Base-by-base conservation (phyloP, 2,113 vertebrate species). In the Cyanistes caeruleus region DNA sequence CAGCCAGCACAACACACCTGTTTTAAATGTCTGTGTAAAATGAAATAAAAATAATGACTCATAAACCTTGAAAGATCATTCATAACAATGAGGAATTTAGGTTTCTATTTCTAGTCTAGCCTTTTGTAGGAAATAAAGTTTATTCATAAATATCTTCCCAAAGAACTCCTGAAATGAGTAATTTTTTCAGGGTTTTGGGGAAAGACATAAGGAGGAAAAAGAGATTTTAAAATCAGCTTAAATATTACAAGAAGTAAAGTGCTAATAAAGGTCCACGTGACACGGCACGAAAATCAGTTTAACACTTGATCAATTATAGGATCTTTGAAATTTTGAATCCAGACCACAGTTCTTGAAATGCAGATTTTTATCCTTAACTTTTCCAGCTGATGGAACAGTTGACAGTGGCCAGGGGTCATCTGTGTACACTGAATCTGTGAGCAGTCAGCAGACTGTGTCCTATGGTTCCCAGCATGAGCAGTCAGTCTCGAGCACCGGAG, bases 341-440 rank as follows among this genome's bases (percentile, higher is more conserved):
- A 58, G 44, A 75, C 28, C 4, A 7, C 63, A 41, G 43, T 65
- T 90, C 8, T n/a, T 85, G 11, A 94, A 69, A 90, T 33, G 8
- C 14, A 27, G 5, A 2, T 87, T 46, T 96, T 89, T 81, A 7
- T 90, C 33, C 76, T 89, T 83, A 14, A 31, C 56, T 74, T 92
- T 60, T 95, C 39, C 91, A 99, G 99, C 98, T 76, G 99, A 99
- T 78, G 98, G 98, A 22, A 98, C 98, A 4, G 56, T 98, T 96
- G 99, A 99, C 98, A 99, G 99, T 87, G 98, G 99, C 84, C 99
- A 99, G 89, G 99, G 99, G 23, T 99, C 99, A 15, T 99, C 99
- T 2, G 96, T 99, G 73, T 99, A 99, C 95, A 98, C 98, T 3
- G 99, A 99, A 81, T 98, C 99, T 94, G 97, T 98, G 83, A 98